Evolutionary conservation across 2,797 vertebrate genomes (phyloP).

Genomic region (Sebastes hopkinsi): DNA sequence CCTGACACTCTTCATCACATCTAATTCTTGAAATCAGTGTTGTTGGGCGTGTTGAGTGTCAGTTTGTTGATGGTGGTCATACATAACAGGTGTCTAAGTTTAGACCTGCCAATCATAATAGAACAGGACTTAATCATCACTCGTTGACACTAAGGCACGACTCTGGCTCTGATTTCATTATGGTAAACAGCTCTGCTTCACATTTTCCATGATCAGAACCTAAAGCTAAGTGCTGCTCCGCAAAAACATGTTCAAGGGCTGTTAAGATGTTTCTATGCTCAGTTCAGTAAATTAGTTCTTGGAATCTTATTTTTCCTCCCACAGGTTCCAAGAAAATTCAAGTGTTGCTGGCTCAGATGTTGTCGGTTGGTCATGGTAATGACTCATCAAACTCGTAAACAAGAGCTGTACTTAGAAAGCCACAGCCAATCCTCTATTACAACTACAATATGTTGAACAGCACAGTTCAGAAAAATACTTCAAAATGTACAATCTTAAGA

Average conservation of each 20-base stretch:
- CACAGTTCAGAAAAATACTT: no score
- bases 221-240: not conserved
- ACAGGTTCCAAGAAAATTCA: not conserved
- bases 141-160: not conserved
- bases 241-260: not conserved
- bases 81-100: conserved; percentile 38
- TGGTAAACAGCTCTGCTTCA: conserved; percentile 4
- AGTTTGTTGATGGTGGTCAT: not conserved
- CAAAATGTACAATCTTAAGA: not conserved
- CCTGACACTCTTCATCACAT: conserved; percentile 31
- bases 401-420: not conserved
- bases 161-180: conserved; percentile 37
- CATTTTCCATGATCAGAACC: not conserved
- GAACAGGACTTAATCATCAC: conserved; percentile 31
- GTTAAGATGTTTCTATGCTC: not conserved
- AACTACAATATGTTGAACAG: not conserved
- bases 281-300: not conserved
- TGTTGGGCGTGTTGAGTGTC: not conserved
- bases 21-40: conserved; percentile 20
- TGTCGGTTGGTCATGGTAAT: not conserved
- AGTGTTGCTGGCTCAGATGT: not conserved
- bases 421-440: not conserved
- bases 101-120: conserved; percentile 46
- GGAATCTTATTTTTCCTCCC: not conserved
- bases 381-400: not conserved